Percentiles rank a stretch among this genome's conserved stretches.
These are phyloP conservation scores for Chrysaora quinquecirrha DNA, from an alignment of 30 jellyfish, hydroid and myxozoan species.

Conservation along the genomic window DNA sequence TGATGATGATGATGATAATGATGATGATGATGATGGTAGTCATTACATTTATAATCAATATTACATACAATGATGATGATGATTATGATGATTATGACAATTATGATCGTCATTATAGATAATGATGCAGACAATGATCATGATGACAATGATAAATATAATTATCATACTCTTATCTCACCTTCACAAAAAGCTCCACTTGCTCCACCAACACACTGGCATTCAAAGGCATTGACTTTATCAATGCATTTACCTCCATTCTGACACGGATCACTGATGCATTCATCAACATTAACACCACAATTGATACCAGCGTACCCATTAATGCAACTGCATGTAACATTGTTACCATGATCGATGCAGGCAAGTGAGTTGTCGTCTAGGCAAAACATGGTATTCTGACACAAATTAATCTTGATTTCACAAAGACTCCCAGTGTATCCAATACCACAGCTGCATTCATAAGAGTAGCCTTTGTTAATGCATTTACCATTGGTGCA, in stretches of 20 bases:
- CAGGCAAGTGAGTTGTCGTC: conserved; percentile 72
- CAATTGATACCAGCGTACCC: conserved; percentile 92
- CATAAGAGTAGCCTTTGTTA: conserved; percentile 16
- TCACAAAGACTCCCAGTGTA: conserved; percentile 84
- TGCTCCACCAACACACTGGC: conserved; percentile 68
- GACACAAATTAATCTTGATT: conserved; percentile 74
- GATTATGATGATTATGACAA: no score
- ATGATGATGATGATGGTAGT: no score
- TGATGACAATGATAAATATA: no score
- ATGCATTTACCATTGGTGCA: conserved; percentile 36
- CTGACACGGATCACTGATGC: conserved; percentile 60
- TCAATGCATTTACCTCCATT: conserved; percentile 84
- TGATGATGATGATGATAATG: no score
- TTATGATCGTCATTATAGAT: no score
- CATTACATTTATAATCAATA: no score
- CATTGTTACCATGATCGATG: conserved; percentile 86
- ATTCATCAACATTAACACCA: conserved; percentile 83
- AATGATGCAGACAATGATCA: no score
- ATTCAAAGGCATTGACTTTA: conserved; percentile 69
- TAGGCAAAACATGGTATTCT: conserved; percentile 63
- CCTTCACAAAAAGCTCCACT: conserved; percentile 81
- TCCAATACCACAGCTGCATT: conserved; percentile 95
- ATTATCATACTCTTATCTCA: no score
- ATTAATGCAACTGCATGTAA: conserved; percentile 70
- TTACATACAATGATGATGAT: no score